phyloP scores from a whole-genome alignment of 1,140 invertebrate species.

The Rhopalosiphum maidis region DNA sequence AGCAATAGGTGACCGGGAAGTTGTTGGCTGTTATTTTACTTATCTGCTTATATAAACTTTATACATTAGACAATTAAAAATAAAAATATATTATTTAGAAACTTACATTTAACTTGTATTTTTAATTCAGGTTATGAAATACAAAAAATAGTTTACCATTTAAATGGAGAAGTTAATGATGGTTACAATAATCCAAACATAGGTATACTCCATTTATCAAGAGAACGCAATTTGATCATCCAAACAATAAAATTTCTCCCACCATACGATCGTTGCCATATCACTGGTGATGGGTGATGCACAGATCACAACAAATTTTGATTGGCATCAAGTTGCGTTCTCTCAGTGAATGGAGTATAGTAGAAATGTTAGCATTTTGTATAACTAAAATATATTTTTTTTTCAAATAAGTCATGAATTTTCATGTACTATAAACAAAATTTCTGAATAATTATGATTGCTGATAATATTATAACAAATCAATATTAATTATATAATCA shows the following conservation, averaged over 20 bases:
- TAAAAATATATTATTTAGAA: too few relatives aligned
- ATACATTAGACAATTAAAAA: too few relatives aligned
- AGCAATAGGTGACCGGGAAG: too few relatives aligned
- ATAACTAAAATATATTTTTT: not conserved
- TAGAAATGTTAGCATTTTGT: not conserved
- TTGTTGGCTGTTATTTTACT: not conserved
- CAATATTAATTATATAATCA: not conserved
- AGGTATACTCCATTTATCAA: not conserved
- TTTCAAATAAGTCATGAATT: not conserved
- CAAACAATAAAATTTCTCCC: too few relatives aligned
- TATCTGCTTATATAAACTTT: too few relatives aligned
- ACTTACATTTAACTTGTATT: not conserved
- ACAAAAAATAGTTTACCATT: not conserved
- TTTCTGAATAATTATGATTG: not conserved
- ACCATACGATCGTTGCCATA: too few relatives aligned
- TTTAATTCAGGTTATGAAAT: not conserved
- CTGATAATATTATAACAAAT: not conserved
- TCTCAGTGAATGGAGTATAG: too few relatives aligned
- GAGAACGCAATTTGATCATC: too few relatives aligned
- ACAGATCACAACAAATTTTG: too few relatives aligned
- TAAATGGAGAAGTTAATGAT: too few relatives aligned
- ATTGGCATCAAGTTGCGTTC: too few relatives aligned
- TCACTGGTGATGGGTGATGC: too few relatives aligned
- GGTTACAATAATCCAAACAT: not conserved
- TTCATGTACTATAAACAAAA: not conserved